These are phyloP conservation scores for Pomatorhinus ruficollis DNA, from an alignment of 2,113 vertebrate species.

Conservation along the genomic window DNA sequence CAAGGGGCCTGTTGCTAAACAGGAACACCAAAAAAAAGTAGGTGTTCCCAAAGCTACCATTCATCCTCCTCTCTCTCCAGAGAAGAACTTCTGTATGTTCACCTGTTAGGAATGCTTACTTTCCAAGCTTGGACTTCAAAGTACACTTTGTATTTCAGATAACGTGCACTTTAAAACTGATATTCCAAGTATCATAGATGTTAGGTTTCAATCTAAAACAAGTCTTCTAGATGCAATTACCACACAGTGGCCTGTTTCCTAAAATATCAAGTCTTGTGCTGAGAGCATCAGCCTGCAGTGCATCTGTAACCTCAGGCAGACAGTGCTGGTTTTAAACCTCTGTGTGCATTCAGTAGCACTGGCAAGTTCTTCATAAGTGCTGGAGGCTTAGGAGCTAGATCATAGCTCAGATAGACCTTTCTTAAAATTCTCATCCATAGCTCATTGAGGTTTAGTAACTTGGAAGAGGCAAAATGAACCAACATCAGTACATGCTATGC, in stretches of 20 bases:
- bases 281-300: background rate
- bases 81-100: background rate
- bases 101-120: background rate
- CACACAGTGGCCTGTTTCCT: background rate
- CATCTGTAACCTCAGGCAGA: background rate
- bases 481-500: background rate
- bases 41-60: background rate
- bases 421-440: background rate
- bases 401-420: background rate
- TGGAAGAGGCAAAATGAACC: background rate
- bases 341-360: background rate
- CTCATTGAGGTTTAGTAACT: background rate
- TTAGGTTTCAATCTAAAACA: background rate
- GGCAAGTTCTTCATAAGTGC: background rate
- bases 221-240: background rate
- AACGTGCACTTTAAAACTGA: accelerated
- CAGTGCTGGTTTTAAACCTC: background rate
- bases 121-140: background rate
- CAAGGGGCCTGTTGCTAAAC: background rate
- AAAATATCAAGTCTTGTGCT: background rate
- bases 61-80: background rate
- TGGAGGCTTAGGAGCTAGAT: background rate
- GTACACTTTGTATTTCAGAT: background rate
- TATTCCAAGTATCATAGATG: background rate
- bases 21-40: background rate